Percentiles rank a stretch among this genome's conserved stretches.
These are phyloP conservation scores for Sympetrum striolatum DNA, from an alignment of 2,888 invertebrate species.

Conservation along the genomic window DNA sequence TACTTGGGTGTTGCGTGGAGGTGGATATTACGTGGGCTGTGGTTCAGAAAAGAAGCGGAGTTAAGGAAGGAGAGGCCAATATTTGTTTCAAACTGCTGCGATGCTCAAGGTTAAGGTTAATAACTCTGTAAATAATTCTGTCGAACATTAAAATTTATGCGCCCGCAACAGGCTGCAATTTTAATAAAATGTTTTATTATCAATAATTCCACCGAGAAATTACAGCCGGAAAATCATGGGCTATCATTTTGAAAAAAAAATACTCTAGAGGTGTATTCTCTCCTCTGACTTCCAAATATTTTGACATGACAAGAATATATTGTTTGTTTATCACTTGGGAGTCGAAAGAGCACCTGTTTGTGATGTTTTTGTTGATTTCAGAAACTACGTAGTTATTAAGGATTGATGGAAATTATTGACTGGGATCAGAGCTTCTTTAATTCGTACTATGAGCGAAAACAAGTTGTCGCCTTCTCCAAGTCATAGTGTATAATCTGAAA, in stretches of 20 bases:
- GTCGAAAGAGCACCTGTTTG: too few species aligned
- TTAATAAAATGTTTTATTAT: not conserved
- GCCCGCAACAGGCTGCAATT: not conserved
- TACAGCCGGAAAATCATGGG: not conserved
- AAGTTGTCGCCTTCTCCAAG: too few species aligned
- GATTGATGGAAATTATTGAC: too few species aligned
- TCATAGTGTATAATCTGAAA: too few species aligned
- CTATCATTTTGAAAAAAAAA: not conserved
- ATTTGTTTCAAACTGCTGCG: not conserved
- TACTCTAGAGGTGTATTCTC: not conserved
- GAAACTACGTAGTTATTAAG: not conserved
- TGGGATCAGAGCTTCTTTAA: too few species aligned
- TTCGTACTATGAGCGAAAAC: too few species aligned
- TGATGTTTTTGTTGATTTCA: too few species aligned
- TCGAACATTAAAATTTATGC: not conserved
- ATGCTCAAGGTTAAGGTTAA: constrained; percentile 8
- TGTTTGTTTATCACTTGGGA: not conserved
- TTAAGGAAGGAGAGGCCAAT: not conserved
- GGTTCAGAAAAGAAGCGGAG: not conserved
- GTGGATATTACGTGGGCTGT: not conserved
- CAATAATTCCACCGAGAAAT: not conserved
- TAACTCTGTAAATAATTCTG: not conserved
- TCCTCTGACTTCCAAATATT: not conserved
- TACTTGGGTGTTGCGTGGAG: too few species aligned
- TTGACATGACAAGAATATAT: not conserved